Conservation (phyloP, 1,140 invertebrate genomes). For the Pseudachorutes palmiensis region DNA sequence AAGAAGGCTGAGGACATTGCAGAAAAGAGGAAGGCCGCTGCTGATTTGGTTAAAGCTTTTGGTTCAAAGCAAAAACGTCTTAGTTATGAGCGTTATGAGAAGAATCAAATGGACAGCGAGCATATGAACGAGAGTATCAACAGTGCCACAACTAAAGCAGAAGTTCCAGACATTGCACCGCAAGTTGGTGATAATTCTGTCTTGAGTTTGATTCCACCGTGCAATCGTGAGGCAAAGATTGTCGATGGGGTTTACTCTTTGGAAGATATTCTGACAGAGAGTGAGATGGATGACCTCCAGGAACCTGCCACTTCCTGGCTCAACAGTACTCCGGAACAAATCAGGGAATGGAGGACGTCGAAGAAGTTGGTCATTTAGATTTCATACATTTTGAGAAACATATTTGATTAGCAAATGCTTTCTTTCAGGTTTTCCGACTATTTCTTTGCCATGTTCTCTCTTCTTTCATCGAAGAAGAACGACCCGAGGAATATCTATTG, state of each 20-base stretch:
- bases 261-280: conserved; percentile 23
- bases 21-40: conserved; percentile 21
- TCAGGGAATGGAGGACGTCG: conserved; percentile 21
- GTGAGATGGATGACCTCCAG: conserved; percentile 30
- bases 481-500: conserved; percentile 3
- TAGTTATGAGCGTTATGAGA: conserved; percentile 29
- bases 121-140: conserved; percentile 32
- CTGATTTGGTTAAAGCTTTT: conserved; percentile 33
- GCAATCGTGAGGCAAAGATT: conserved; percentile 26
- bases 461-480: conserved; percentile 11
- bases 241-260: conserved; percentile 28
- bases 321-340: conserved; percentile 1
- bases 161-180: neutral
- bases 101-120: conserved; percentile 20
- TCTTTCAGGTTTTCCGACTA: conserved; percentile 34
- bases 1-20: conserved; percentile 9
- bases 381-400: no score
- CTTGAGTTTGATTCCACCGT: conserved; percentile 13
- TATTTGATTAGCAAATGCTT: no score
- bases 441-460: conserved; percentile 24
- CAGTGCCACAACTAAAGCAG: conserved; percentile 18
- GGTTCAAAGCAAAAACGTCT: conserved; percentile 35
- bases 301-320: conserved; percentile 20
- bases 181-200: neutral
- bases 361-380: no score